Conservation (phyloP, 1,140 invertebrate species). For the Cataglyphis hispanica region DNA sequence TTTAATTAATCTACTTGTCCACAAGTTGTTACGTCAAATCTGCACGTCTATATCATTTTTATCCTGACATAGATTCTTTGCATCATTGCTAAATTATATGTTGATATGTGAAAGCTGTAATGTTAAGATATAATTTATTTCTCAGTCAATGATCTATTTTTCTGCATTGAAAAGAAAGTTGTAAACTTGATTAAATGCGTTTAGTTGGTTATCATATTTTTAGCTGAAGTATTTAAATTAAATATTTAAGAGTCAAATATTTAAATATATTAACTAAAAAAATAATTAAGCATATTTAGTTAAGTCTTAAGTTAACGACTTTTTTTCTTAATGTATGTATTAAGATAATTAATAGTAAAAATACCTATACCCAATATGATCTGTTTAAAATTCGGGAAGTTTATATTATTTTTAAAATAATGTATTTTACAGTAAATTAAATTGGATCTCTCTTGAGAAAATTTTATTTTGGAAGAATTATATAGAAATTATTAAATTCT, state of each 20-base stretch:
- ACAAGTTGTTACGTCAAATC: slow-evolving; percentile 12
- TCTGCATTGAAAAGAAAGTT: too few species aligned
- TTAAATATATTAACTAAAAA: too few species aligned
- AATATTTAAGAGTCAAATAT: too few species aligned
- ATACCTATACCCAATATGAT: neutral
- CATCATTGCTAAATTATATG: slow-evolving; percentile 14
- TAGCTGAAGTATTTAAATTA: too few species aligned
- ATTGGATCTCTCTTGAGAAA: neutral
- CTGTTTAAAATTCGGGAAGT: neutral
- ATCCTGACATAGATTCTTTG: neutral
- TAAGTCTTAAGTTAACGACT: too few species aligned
- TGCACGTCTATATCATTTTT: neutral
- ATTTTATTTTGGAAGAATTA: neutral
- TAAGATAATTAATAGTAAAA: slow-evolving; percentile 1
- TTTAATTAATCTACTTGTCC: slow-evolving; percentile 23
- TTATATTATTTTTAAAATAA: neutral
- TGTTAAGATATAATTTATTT: slow-evolving; percentile 6
- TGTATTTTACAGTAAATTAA: neutral
- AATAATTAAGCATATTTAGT: too few species aligned
- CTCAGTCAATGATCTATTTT: neutral
- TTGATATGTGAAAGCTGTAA: slow-evolving; percentile 5
- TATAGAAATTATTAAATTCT: neutral
- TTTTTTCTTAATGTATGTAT: too few species aligned
- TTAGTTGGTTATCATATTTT: too few species aligned
- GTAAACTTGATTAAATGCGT: too few species aligned